phyloP scores from a whole-genome alignment of 2,888 invertebrate genomes.

The Drosophila acutilabella region DNA sequence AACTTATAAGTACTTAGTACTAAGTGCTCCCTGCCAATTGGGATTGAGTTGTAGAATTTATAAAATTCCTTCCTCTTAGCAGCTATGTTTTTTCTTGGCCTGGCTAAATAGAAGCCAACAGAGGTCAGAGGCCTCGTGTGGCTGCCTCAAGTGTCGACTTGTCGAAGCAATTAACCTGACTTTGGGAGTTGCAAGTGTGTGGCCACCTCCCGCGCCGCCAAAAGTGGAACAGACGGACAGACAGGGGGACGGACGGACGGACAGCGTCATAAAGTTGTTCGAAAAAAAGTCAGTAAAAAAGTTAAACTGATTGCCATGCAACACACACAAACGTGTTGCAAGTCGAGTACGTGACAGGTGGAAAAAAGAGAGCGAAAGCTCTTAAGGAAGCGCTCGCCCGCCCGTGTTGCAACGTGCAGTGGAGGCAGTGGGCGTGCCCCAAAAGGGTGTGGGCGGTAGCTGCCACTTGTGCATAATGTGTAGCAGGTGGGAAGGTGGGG shows the following conservation, averaged over 20 bases:
- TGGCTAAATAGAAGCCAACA: conserved; percentile 1
- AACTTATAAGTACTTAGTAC: not conserved
- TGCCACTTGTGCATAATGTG: conserved; percentile 6
- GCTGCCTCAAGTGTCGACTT: conserved; percentile 55
- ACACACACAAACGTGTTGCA: conserved; percentile 11
- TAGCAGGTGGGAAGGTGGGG: not conserved
- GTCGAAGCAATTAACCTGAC: conserved; percentile 76
- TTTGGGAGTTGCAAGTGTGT: conserved; percentile 35
- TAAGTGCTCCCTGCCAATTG: not conserved
- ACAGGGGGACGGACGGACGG: conserved; percentile 5
- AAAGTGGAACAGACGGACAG: conserved; percentile 16
- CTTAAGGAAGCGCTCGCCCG: conserved; percentile 43
- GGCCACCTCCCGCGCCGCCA: not conserved
- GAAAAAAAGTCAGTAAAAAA: conserved; percentile 7
- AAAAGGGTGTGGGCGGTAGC: not conserved
- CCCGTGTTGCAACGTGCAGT: conserved; percentile 35
- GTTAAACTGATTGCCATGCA: conserved; percentile 42
- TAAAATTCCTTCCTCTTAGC: not conserved
- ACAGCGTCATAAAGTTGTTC: conserved; percentile 27
- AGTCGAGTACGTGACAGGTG: conserved; percentile 49
- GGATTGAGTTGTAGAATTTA: not conserved
- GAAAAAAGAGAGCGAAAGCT: conserved; percentile 54
- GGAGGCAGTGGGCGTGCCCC: not conserved
- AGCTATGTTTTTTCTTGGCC: not conserved
- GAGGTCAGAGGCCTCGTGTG: conserved; percentile 45